Base-by-base conservation (phyloP, 2,113 vertebrate species). In the Tonatia bakeri region DNA sequence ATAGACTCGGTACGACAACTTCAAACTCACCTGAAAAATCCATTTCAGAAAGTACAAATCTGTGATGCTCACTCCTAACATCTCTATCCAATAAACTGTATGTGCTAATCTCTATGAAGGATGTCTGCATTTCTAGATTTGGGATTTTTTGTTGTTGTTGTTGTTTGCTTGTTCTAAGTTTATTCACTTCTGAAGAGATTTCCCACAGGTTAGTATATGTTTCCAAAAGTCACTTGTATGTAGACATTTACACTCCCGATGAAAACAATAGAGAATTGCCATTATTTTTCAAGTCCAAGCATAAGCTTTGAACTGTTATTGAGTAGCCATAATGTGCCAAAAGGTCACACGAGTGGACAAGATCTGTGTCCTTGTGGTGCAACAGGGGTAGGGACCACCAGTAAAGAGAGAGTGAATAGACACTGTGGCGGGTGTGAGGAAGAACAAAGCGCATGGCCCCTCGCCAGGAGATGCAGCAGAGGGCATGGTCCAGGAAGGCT, bases 151-250 rank as follows among this genome's bases (percentile, higher is more conserved):
- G 7, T 67, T 22, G 7, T 56, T 22, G 56, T 3, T n/a, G n/a
- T 59, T 59, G 56, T 17, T 61, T 59, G 56, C 22, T 75, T 91
- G 83, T 82, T 50, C 31, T 28, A 28, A 84, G 14, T 2, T 61
- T 89, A 8, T 38, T 91, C 12, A 70, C 28, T 93, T 87, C 87
- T 77, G 24, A 89, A 91, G 65, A 81, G 36, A 76, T 86, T 94
- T 92, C 38, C n/a, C 12, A 19, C 11, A 59, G 3, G 17, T 65
- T 70, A 5, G 11, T 43, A 36, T 43, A 52, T 43, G 20, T 11
- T 81, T 92, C 85, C 19, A 84, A 52, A 97, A 50, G 17, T 45
- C 2, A 5, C 5, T 75, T 89, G 38, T 86, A 59, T 8, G 56
- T 43, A 90, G 52, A 76, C 22, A 67, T 64, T 47, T 73, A 81